Conservation (phyloP, 2,113 vertebrate species). For the Daboia siamensis region DNA sequence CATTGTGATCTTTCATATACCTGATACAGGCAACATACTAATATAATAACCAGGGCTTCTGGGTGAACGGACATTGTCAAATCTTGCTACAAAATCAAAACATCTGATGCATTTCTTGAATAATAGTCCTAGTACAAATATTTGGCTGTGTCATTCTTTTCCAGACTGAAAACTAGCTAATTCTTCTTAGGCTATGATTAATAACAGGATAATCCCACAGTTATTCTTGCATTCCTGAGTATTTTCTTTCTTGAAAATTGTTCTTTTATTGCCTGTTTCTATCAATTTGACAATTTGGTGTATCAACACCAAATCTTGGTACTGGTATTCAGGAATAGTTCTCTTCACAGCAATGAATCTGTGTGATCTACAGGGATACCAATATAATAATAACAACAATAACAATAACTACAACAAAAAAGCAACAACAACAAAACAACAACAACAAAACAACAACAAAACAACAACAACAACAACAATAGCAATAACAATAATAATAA, state of each 20-base stretch:
- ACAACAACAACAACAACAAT: too few species aligned
- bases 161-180: background rate
- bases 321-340: background rate
- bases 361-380: too few species aligned
- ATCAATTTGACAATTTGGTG: background rate
- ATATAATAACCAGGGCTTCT: background rate
- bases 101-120: background rate
- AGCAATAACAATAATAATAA: too few species aligned
- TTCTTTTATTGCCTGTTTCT: background rate
- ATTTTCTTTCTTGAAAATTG: background rate
- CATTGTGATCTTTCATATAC: background rate
- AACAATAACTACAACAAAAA: too few species aligned
- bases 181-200: background rate
- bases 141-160: background rate
- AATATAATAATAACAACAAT: too few species aligned
- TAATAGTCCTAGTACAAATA: background rate
- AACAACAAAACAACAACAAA: too few species aligned
- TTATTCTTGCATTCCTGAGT: background rate
- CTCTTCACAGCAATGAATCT: background rate
- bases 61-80: background rate
- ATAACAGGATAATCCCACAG: background rate
- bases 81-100: background rate
- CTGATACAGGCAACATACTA: background rate
- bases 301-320: background rate
- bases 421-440: too few species aligned